Conservation (phyloP, 2,113 vertebrate genomes). For the Copsychus sechellarum region DNA sequence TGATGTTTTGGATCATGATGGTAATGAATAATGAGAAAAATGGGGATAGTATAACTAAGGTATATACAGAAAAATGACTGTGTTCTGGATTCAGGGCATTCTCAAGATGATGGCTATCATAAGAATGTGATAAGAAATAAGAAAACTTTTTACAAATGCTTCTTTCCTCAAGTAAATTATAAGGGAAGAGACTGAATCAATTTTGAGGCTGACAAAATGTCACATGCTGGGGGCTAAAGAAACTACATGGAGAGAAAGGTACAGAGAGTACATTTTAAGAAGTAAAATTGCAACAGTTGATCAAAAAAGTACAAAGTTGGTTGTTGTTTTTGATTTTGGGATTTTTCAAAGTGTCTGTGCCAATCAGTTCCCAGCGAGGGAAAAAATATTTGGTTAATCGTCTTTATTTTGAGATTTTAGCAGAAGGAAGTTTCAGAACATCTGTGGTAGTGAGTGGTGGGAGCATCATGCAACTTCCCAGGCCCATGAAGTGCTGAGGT, state of each 20-base stretch:
- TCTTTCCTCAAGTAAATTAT: neutral
- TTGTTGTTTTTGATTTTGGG: fast-evolving
- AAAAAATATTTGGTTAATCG: neutral
- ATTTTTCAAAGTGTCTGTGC: neutral
- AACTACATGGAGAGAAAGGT: neutral
- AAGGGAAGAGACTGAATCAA: neutral
- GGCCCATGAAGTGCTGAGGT: neutral
- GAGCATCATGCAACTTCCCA: neutral
- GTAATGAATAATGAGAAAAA: neutral
- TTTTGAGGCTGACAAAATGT: neutral
- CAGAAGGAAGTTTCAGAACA: neutral
- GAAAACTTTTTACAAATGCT: neutral
- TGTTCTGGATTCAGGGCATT: neutral
- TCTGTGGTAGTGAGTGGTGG: neutral
- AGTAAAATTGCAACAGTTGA: neutral
- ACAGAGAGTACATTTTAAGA: neutral
- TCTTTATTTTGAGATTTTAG: neutral
- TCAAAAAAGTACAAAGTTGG: neutral
- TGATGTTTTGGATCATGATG: neutral
- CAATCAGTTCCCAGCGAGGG: neutral
- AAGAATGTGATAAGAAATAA: neutral
- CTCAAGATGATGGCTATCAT: neutral
- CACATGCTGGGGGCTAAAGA: neutral
- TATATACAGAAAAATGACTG: neutral
- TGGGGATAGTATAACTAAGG: neutral